Conservation (phyloP, 2,797 vertebrate species). For the Brotula barbata region DNA sequence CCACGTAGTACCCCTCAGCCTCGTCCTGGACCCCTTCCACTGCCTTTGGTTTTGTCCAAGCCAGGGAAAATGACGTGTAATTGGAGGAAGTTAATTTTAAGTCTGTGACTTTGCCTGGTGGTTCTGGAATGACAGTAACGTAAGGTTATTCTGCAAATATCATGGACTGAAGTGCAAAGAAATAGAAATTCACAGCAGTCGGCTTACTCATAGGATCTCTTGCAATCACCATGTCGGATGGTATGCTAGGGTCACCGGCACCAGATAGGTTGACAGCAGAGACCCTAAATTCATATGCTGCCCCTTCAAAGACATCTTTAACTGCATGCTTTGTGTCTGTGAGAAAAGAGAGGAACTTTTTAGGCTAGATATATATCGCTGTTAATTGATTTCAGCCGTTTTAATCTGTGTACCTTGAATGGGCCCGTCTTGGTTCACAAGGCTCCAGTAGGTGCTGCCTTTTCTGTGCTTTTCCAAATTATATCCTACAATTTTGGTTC, state of each 20-base stretch:
- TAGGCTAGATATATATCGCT: neutral
- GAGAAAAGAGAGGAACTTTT: neutral
- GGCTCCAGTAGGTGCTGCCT: conserved; percentile 84
- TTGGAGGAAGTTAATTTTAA: conserved; percentile 83
- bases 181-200: neutral
- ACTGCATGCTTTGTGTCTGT: conserved; percentile 80
- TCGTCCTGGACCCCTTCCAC: conserved; percentile 72
- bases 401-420: conserved; percentile 74
- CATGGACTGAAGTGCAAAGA: neutral
- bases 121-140: conserved; percentile 72
- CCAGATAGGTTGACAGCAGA: conserved; percentile 86
- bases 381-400: neutral
- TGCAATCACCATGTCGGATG: conserved; percentile 80
- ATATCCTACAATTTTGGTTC: conserved; percentile 84
- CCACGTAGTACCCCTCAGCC: conserved; percentile 86
- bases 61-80: conserved; percentile 81
- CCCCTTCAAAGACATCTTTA: conserved; percentile 81
- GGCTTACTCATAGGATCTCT: conserved; percentile 84
- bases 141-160: conserved; percentile 9
- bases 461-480: conserved; percentile 88
- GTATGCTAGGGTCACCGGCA: conserved; percentile 82
- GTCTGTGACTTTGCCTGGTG: conserved; percentile 82
- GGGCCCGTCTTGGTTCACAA: conserved; percentile 78
- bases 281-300: conserved; percentile 89
- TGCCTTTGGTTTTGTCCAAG: conserved; percentile 83